Conservation (phyloP, 2,797 vertebrate species). For the Rhabdophis nuchalis region DNA sequence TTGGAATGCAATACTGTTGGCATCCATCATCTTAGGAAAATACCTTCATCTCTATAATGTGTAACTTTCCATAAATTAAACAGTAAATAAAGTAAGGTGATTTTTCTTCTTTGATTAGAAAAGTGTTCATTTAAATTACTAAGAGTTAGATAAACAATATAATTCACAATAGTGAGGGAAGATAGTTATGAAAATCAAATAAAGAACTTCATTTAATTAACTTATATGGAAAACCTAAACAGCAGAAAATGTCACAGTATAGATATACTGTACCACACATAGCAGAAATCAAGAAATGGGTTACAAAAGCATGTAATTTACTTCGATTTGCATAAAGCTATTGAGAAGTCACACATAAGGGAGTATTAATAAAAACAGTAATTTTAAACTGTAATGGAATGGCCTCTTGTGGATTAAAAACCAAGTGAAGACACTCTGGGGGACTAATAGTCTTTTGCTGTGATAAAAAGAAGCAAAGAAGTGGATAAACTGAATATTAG, state of each 20-base stretch:
- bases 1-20: background rate
- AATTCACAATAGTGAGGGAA: conserved; percentile 6
- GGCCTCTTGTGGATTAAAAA: conserved; percentile 48
- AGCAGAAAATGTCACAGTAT: conserved; percentile 21
- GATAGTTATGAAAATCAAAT: background rate
- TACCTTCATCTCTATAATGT: background rate
- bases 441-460: conserved; percentile 21
- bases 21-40: background rate
- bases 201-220: conserved; percentile 26
- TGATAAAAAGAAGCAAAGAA: conserved; percentile 36
- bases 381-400: background rate
- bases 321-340: conserved; percentile 23
- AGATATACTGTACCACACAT: background rate
- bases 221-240: background rate
- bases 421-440: conserved; percentile 30
- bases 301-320: conserved; percentile 26
- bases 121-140: background rate
- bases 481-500: conserved; percentile 41
- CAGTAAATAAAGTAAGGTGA: background rate
- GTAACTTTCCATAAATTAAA: background rate
- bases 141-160: background rate
- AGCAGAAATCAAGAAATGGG: background rate
- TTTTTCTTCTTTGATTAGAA: background rate
- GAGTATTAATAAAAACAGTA: conserved; percentile 31
- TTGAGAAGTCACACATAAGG: conserved; percentile 1